Conservation (phyloP, 2,797 vertebrate genomes). For the Argentina silus region DNA sequence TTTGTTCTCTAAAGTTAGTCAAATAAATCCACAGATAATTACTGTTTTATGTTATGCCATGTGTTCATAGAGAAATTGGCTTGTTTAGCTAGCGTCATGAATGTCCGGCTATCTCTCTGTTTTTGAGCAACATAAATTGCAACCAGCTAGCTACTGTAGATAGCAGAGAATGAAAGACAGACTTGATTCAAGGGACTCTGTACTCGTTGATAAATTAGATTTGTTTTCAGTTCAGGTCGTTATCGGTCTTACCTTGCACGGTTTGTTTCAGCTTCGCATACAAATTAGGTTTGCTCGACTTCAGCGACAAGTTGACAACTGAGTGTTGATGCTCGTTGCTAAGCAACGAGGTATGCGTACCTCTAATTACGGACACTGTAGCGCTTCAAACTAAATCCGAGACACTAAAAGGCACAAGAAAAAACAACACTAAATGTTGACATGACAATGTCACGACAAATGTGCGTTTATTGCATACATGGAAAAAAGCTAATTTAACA, state of each 20-base stretch:
- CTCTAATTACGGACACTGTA: slow-evolving; percentile 50
- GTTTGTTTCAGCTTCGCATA: neutral
- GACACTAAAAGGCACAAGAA: neutral
- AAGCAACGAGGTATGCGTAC: slow-evolving; percentile 59
- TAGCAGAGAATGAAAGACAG: neutral
- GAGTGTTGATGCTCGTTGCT: slow-evolving; percentile 56
- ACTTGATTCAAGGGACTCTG: too few relatives aligned
- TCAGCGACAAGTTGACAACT: neutral
- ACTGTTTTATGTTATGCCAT: neutral
- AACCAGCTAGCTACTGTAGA: neutral
- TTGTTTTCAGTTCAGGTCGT: neutral
- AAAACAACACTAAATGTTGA: neutral
- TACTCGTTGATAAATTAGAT: too few relatives aligned
- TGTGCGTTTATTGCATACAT: too few relatives aligned
- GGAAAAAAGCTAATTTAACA: too few relatives aligned
- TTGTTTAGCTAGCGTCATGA: too few relatives aligned
- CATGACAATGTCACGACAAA: too few relatives aligned
- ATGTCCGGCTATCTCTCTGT: too few relatives aligned
- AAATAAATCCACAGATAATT: neutral
- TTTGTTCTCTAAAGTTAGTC: neutral
- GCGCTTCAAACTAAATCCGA: slow-evolving; percentile 47
- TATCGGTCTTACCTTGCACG: neutral
- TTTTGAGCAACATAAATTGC: too few relatives aligned
- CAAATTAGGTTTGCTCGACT: neutral
- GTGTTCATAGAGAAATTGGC: too few relatives aligned